Percentiles rank a stretch among this genome's conserved stretches.
Conservation (phyloP, 2,113 vertebrate genomes). For the Apus apus region DNA sequence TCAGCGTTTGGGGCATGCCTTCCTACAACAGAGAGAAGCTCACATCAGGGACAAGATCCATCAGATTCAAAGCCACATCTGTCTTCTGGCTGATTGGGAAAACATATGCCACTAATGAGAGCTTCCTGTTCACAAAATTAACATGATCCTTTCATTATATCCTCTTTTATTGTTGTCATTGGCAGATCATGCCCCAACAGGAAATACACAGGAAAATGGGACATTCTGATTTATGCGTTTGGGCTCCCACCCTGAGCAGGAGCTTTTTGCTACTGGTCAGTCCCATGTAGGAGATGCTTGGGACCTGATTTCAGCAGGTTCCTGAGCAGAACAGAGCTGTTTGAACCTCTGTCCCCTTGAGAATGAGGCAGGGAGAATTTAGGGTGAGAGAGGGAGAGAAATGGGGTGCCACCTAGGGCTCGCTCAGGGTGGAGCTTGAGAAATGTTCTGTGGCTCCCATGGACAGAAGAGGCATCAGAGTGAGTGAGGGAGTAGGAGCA, state of each 20-base stretch:
- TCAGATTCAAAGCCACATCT: background rate
- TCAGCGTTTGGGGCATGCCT: conserved; percentile 90
- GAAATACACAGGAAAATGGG: background rate
- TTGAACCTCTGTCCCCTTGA: background rate
- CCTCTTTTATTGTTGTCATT: background rate
- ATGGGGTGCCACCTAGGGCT: background rate
- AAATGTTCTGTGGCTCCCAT: background rate
- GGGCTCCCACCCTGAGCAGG: accelerated
- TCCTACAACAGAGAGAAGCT: conserved; percentile 63
- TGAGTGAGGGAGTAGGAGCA: background rate
- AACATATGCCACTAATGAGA: background rate
- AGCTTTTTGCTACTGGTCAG: background rate
- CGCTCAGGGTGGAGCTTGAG: background rate
- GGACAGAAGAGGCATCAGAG: background rate
- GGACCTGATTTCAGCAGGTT: background rate
- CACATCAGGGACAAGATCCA: background rate
- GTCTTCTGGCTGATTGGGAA: background rate
- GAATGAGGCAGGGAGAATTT: background rate
- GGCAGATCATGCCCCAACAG: background rate
- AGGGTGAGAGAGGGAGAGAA: background rate
- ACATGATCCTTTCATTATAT: background rate
- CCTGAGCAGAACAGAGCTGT: background rate
- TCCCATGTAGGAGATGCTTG: accelerated
- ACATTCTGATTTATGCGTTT: background rate
- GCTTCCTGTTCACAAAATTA: background rate